Evolutionary conservation across 2,888 invertebrate species (phyloP).

Genomic region (Melanchra persicariae): DNA sequence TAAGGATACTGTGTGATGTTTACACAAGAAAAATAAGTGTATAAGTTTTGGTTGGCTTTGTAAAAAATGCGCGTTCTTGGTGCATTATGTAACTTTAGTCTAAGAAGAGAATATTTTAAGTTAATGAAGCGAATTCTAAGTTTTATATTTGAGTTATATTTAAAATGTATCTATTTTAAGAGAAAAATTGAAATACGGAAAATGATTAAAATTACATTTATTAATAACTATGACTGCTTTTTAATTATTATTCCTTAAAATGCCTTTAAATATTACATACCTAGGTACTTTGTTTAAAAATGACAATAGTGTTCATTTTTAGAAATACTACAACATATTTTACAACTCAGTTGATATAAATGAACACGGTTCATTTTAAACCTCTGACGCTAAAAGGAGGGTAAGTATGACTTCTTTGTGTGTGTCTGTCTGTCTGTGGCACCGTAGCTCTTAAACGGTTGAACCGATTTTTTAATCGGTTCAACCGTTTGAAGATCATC

Average conservation of each 20-base stretch:
- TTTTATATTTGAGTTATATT: conserved; percentile 66
- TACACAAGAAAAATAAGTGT: conserved; percentile 30
- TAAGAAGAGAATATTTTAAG: conserved; percentile 60
- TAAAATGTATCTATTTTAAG: conserved; percentile 47
- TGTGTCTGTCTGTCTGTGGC: too few relatives aligned
- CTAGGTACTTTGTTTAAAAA: too few relatives aligned
- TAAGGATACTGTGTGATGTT: conserved; percentile 50
- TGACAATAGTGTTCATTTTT: too few relatives aligned
- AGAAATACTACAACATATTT: too few relatives aligned
- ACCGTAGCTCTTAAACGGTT: too few relatives aligned
- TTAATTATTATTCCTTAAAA: neutral
- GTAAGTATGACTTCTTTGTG: too few relatives aligned
- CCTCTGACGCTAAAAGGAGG: too few relatives aligned
- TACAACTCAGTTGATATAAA: too few relatives aligned
- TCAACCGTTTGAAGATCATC: too few relatives aligned
- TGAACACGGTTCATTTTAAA: too few relatives aligned
- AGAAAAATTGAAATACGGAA: conserved; percentile 50
- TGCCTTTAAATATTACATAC: too few relatives aligned
- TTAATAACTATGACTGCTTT: conserved; percentile 26
- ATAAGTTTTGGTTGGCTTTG: conserved; percentile 53
- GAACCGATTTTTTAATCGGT: too few relatives aligned
- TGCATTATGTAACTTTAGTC: conserved; percentile 47
- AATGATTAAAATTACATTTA: conserved; percentile 59
- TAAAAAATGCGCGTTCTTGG: conserved; percentile 62
- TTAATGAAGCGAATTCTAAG: conserved; percentile 47